These are phyloP conservation scores for Rhyacophila evoluta DNA, from an alignment of 2,888 invertebrate species.

Conservation along the genomic window DNA sequence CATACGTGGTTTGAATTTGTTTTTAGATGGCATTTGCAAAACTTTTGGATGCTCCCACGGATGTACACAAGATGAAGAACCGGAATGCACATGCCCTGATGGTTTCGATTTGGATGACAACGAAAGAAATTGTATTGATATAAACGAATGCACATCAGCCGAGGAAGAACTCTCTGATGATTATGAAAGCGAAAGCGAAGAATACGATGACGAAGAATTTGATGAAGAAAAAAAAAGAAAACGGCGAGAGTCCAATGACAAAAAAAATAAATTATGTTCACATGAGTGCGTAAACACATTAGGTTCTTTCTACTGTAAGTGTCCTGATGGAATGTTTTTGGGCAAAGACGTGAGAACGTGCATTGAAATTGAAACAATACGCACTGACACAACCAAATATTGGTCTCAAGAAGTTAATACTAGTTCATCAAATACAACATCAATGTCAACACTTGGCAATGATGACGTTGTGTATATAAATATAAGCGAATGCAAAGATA, in stretches of 20 bases:
- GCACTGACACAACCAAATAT: neutral
- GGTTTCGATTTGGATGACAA: slow-evolving; percentile 62
- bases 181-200: neutral
- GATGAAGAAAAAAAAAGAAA: neutral
- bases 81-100: slow-evolving; percentile 66
- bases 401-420: neutral
- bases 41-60: slow-evolving; percentile 58
- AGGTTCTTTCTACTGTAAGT: slow-evolving; percentile 72
- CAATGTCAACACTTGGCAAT: neutral
- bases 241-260: neutral
- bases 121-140: slow-evolving; percentile 61
- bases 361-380: slow-evolving; percentile 62
- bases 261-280: slow-evolving; percentile 61
- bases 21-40: too few species aligned
- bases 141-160: slow-evolving; percentile 67
- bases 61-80: slow-evolving; percentile 36
- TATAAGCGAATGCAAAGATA: slow-evolving; percentile 68
- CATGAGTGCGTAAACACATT: slow-evolving; percentile 65
- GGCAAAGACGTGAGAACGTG: slow-evolving; percentile 60
- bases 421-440: neutral
- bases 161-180: neutral
- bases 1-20: too few species aligned
- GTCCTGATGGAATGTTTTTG: slow-evolving; percentile 66
- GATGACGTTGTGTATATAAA: slow-evolving; percentile 57
- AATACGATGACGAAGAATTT: neutral